phyloP scores from a whole-genome alignment of 2,113 vertebrate species.

The Salminus brasiliensis region DNA sequence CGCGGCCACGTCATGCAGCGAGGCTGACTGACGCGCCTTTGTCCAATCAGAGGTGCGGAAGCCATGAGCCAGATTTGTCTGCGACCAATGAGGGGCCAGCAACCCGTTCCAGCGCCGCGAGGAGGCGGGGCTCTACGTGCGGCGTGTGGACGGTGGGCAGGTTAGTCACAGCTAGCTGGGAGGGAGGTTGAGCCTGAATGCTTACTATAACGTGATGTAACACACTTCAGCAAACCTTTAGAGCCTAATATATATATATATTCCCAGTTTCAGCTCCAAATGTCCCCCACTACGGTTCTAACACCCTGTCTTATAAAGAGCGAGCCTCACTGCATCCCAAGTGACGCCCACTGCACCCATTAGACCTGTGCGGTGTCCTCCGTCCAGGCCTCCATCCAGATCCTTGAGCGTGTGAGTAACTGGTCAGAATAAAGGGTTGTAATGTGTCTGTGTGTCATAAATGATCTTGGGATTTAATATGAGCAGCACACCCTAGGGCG shows the following conservation, averaged over 20 bases:
- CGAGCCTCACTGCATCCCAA: too few relatives aligned
- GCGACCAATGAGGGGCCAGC: neutral
- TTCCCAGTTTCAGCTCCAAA: neutral
- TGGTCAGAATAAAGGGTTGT: too few relatives aligned
- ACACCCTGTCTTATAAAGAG: too few relatives aligned
- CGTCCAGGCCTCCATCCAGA: too few relatives aligned
- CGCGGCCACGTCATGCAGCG: neutral
- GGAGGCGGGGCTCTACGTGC: conserved; percentile 23
- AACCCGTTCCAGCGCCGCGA: neutral
- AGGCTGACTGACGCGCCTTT: conserved; percentile 9
- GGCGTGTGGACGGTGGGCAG: conserved; percentile 5
- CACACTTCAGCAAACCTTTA: neutral
- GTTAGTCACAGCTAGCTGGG: neutral
- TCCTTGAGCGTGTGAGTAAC: too few relatives aligned
- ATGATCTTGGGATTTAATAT: neutral
- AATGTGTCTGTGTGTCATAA: neutral
- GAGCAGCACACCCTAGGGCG: too few relatives aligned
- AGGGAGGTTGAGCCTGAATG: neutral
- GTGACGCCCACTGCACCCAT: too few relatives aligned
- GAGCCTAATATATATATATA: too few relatives aligned
- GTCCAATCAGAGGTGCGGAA: conserved; percentile 15
- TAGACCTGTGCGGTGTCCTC: too few relatives aligned
- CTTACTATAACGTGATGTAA: neutral
- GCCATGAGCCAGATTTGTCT: neutral
- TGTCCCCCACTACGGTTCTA: too few relatives aligned